A percentile compares a stretch with the other conserved stretches of the same genome.
Conservation (phyloP, 2,797 vertebrate genomes). For the Allobates femoralis region DNA sequence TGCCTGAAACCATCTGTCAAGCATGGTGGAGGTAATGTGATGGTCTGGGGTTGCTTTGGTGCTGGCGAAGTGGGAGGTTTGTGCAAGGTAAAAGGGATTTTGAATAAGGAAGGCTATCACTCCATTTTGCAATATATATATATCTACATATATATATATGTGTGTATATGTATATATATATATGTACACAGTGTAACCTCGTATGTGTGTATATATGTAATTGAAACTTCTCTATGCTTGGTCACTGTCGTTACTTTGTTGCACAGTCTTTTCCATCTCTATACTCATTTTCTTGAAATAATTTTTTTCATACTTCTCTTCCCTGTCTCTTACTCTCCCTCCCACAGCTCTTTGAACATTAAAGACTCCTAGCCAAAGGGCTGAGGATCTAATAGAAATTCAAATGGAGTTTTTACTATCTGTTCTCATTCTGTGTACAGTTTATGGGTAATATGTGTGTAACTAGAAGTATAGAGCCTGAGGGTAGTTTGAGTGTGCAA, state of each 20-base stretch:
- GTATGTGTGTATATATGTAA: neutral
- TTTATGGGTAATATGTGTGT: slow-evolving; percentile 51
- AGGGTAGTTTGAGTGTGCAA: slow-evolving; percentile 45
- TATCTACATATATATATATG: too few species aligned
- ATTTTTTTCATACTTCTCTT: slow-evolving; percentile 20
- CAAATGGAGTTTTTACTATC: slow-evolving; percentile 63
- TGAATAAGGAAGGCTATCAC: too few species aligned
- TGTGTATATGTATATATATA: neutral
- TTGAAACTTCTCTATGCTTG: neutral
- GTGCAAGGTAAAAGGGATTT: too few species aligned
- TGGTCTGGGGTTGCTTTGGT: too few species aligned
- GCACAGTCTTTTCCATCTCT: slow-evolving; percentile 63
- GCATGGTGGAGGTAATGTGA: too few species aligned
- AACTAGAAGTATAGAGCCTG: slow-evolving; percentile 34
- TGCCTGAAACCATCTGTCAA: too few species aligned
- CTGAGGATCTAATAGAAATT: slow-evolving; percentile 64
- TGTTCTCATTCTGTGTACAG: slow-evolving; percentile 58
- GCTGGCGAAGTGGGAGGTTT: too few species aligned
- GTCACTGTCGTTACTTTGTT: neutral
- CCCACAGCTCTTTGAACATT: slow-evolving; percentile 37
- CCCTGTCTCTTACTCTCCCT: slow-evolving; percentile 60
- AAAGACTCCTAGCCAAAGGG: slow-evolving; percentile 61
- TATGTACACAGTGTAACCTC: too few species aligned
- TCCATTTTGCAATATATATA: too few species aligned
- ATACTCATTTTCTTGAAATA: slow-evolving; percentile 65